Percentiles rank a stretch among this genome's conserved stretches.
Evolutionary conservation across 92 coral and sea anemone genomes (phyloP).

Genomic region (Plumapathes pennacea): DNA sequence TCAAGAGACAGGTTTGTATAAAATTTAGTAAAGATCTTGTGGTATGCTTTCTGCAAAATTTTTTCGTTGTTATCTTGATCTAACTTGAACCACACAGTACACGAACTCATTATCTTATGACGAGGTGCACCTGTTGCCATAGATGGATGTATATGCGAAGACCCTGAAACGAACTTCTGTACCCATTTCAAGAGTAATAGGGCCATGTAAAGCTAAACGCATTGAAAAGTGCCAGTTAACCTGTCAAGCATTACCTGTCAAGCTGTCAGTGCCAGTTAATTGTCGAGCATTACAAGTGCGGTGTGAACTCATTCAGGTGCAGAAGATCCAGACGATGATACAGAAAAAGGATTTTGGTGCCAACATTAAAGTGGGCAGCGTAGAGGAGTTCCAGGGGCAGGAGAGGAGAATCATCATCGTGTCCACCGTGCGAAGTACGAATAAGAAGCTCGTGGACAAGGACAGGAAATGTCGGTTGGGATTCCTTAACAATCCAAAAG

Average conservation of each 20-base stretch:
- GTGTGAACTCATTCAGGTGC: constrained; percentile 34
- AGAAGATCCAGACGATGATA: constrained; percentile 76
- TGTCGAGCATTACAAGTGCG: neutral
- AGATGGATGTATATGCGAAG: no score
- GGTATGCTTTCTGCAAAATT: no score
- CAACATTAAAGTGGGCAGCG: constrained; percentile 79
- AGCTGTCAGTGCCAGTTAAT: neutral
- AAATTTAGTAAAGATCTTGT: no score
- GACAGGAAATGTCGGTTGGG: constrained; percentile 66
- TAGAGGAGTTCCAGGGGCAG: constrained; percentile 81
- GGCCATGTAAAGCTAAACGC: no score
- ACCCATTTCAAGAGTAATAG: no score
- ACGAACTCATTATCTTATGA: no score
- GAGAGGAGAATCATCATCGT: constrained; percentile 67
- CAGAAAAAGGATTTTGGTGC: constrained; percentile 40
- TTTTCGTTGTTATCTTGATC: no score
- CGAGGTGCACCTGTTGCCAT: no score
- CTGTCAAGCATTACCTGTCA: no score
- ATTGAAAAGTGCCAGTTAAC: no score
- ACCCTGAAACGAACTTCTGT: no score
- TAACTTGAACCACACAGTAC: no score
- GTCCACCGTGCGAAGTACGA: constrained; percentile 73
- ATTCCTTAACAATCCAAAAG: constrained; percentile 74
- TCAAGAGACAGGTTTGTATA: constrained; percentile 62
- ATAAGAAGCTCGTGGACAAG: constrained; percentile 55